Conservation (phyloP, 2,888 invertebrate genomes). For the Torymus auratus region DNA sequence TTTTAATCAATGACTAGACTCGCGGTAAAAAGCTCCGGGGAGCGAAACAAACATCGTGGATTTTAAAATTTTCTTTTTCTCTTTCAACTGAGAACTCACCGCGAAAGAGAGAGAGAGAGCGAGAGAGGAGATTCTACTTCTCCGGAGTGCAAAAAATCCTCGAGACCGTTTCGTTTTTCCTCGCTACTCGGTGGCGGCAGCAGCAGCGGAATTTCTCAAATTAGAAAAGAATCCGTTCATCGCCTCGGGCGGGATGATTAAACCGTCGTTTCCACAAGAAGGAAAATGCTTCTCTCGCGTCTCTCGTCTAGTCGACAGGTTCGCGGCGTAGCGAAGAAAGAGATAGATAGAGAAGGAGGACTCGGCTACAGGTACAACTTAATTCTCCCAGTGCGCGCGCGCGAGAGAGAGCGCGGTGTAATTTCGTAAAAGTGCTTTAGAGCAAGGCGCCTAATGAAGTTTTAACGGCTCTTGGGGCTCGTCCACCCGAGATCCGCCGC, state of each 20-base stretch:
- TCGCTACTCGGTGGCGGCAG: constrained; percentile 11
- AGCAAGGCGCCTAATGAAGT: constrained; percentile 62
- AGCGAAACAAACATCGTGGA: neutral
- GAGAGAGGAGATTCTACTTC: constrained; percentile 1
- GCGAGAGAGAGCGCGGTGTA: constrained; percentile 49
- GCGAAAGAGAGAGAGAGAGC: neutral
- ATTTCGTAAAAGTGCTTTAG: constrained; percentile 63
- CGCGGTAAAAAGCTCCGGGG: neutral
- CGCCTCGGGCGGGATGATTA: constrained; percentile 54
- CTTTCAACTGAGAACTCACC: no score
- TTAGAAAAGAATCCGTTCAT: constrained; percentile 47
- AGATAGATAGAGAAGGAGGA: constrained; percentile 16
- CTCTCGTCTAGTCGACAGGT: constrained; percentile 41
- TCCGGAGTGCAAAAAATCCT: constrained; percentile 34
- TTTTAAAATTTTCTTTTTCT: constrained; percentile 29
- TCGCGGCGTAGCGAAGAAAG: constrained; percentile 8
- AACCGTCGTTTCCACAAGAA: constrained; percentile 54
- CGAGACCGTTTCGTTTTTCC: constrained; percentile 37
- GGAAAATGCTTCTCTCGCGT: constrained; percentile 58
- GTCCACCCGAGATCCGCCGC: constrained; percentile 32
- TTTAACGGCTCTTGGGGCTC: constrained; percentile 58
- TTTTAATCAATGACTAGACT: no score
- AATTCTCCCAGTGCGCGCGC: constrained; percentile 56
- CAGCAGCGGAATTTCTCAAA: constrained; percentile 46
- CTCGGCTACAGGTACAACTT: constrained; percentile 57